Evolutionary conservation across 2,888 invertebrate species (phyloP), one percentile per base, ranked within the genome.

Genomic region (Reticulitermes lucifugus): DNA sequence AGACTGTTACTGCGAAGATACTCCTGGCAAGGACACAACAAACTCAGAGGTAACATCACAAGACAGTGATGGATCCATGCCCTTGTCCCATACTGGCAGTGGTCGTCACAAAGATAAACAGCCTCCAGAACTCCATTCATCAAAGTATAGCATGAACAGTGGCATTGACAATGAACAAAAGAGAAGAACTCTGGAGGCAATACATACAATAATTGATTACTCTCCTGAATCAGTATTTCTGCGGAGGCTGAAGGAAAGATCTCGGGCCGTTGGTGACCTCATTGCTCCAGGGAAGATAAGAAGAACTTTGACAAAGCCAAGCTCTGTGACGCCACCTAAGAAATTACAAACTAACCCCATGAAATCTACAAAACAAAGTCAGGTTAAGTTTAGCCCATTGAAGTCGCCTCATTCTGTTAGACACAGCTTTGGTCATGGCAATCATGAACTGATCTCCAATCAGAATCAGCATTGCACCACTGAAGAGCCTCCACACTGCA

Each of bases 141-240:
- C 12, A 25, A 65, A n/a, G n/a, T 65, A 25, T 65, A 65, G 1
- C n/a, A 25, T 9, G 9, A 65, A 25, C n/a, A 14, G 5, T 9
- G 25, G 25, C 5, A 65, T 7, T n/a, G 65, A 65, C 10, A 65
- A 25, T 25, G 25, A 65, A n/a, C 65, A n/a, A 60, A 1, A 79
- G 18, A 65, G 51, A n/a, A 85, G 71, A 71, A 70, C 71, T 7
- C 29, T 86, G 70, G 83, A 84, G 79, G 83, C 84, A 70, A 84
- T 79, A 71, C 71, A 84, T 29, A 77, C 75, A 35, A 65, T 84
- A 22, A 71, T 87, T 22, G 84, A 84, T 73, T 87, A 87, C 22
- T 85, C 85, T 6, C 87, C 87, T 12, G 70, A 87, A 70, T 87
- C 87, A 22, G 46, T 77, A 51, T 87, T 87, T 75, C 79, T 87